A percentile compares a stretch with the other conserved stretches of the same genome.
Evolutionary conservation across 2,113 vertebrate genomes (phyloP).

Genomic region (Corvus hawaiiensis): DNA sequence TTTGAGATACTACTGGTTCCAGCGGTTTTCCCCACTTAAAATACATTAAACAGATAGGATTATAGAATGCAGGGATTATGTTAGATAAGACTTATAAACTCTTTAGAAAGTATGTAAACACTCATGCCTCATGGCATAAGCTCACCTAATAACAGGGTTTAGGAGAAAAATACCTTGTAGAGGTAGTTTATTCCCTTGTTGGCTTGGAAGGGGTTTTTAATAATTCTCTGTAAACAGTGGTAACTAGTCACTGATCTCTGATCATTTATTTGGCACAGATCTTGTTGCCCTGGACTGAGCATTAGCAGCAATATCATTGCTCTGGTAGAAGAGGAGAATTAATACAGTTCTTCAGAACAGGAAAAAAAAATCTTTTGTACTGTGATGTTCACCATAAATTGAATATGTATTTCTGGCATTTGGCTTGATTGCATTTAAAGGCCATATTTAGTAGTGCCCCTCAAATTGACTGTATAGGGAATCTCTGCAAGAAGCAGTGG

Average conservation of each 20-base stretch:
- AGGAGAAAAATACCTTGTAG: conserved; percentile 33
- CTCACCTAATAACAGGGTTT: conserved; percentile 54
- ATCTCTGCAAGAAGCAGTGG: neutral
- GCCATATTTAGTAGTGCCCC: neutral
- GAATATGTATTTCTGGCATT: neutral
- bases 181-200: conserved; percentile 33
- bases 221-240: neutral
- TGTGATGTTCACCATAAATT: neutral
- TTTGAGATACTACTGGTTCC: conserved; percentile 3
- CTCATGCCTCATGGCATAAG: conserved; percentile 25
- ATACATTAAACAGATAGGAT: conserved; percentile 53
- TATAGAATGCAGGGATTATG: conserved; percentile 54
- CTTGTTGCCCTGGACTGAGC: neutral
- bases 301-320: neutral
- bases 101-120: conserved; percentile 49
- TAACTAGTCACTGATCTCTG: neutral
- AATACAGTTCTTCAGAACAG: neutral
- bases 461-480: neutral
- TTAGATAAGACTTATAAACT: conserved; percentile 53
- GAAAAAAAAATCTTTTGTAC: fast-evolving
- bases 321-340: neutral
- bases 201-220: neutral
- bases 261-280: neutral
- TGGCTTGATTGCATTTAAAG: neutral
- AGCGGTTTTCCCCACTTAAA: neutral